phyloP scores from a whole-genome alignment of 1,140 invertebrate species.

The Bombus ignitus region DNA sequence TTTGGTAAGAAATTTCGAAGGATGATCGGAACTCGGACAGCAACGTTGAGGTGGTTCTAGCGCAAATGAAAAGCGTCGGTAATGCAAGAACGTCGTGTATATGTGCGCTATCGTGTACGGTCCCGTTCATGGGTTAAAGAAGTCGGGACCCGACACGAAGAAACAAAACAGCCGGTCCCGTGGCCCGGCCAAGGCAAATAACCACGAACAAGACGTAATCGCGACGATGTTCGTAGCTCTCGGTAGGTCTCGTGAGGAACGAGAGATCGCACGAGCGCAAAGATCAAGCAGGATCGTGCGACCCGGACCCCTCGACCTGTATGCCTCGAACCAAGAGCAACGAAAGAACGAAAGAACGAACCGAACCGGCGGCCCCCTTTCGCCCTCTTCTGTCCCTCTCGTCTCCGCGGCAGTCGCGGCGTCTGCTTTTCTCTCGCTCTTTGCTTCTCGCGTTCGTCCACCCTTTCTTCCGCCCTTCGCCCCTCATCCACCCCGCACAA shows the following conservation, averaged over 20 bases:
- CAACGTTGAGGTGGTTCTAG: too few relatives aligned
- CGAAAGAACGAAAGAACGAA: slow-evolving; percentile 59
- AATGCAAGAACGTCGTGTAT: not conserved
- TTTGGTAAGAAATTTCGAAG: not conserved
- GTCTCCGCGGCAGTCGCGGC: slow-evolving; percentile 44
- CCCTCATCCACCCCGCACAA: not conserved
- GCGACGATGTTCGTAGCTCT: slow-evolving; percentile 73
- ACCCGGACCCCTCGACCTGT: slow-evolving; percentile 82
- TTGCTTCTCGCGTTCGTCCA: slow-evolving; percentile 11
- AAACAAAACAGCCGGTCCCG: not conserved
- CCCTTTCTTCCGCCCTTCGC: slow-evolving; percentile 12
- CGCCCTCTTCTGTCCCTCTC: slow-evolving; percentile 55
- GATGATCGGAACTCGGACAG: too few relatives aligned
- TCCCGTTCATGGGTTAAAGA: not conserved
- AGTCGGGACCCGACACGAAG: not conserved
- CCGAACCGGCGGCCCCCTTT: slow-evolving; percentile 49
- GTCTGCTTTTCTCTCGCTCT: slow-evolving; percentile 50
- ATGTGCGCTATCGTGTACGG: not conserved
- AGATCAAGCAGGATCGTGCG: slow-evolving; percentile 82
- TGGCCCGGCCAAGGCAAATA: not conserved
- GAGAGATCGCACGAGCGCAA: slow-evolving; percentile 82
- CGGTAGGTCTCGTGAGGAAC: slow-evolving; percentile 74
- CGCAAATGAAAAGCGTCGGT: not conserved
- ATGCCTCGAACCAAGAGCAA: slow-evolving; percentile 58
- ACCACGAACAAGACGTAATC: slow-evolving; percentile 57